These are phyloP conservation scores for Poeciliopsis retropinna DNA, from an alignment of 2,113 vertebrate genomes.

Conservation along the genomic window DNA sequence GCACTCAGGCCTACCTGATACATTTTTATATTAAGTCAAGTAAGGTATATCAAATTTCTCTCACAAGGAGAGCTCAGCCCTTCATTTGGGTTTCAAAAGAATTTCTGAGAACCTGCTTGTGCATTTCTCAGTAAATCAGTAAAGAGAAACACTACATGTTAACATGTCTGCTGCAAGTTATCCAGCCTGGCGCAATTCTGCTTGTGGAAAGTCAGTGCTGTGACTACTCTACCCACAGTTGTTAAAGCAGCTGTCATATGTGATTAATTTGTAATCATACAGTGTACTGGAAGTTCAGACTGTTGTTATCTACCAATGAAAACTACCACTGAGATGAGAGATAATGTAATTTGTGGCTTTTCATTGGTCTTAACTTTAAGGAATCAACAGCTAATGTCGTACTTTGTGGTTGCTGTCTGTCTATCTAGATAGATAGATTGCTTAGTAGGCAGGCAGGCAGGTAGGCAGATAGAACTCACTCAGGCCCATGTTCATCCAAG, in stretches of 20 bases:
- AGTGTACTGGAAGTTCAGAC: rapidly evolving
- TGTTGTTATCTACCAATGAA: neutral
- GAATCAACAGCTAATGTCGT: neutral
- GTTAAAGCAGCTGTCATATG: neutral
- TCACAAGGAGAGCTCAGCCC: neutral
- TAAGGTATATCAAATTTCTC: neutral
- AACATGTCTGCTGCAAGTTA: neutral
- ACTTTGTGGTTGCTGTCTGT: neutral
- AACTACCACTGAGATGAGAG: neutral
- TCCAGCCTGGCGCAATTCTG: too few relatives aligned
- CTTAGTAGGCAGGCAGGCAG: too few relatives aligned
- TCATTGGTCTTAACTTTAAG: neutral
- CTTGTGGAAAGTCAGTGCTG: neutral
- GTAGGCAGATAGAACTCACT: constrained; percentile 78
- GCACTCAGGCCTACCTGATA: neutral
- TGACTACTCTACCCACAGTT: neutral
- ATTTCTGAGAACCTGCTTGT: neutral
- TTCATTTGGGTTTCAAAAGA: neutral
- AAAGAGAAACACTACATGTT: too few relatives aligned
- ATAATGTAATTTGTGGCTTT: constrained; percentile 6
- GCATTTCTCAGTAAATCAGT: neutral
- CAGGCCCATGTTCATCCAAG: constrained; percentile 88
- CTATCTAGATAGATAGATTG: too few relatives aligned
- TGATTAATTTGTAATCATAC: neutral
- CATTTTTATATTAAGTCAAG: neutral